These are phyloP conservation scores for Etheostoma cragini DNA, from an alignment of 2,113 vertebrate genomes.

Conservation along the genomic window DNA sequence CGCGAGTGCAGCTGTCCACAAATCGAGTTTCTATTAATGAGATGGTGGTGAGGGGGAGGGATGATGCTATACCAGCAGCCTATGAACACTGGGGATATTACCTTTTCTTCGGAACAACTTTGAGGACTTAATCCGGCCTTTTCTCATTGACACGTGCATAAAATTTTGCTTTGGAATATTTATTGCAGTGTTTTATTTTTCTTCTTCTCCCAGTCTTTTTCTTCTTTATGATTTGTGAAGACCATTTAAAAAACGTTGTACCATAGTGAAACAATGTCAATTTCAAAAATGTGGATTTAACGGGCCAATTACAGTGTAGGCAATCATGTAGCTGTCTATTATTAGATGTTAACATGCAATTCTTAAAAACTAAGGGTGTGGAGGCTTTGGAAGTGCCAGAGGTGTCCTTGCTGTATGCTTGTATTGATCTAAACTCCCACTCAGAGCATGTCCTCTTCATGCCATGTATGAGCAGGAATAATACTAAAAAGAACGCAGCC, in stretches of 20 bases:
- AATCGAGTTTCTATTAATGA: constrained; percentile 90
- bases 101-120: constrained; percentile 64
- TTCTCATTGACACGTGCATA: constrained; percentile 30
- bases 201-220: neutral
- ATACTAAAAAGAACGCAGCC: constrained; percentile 14
- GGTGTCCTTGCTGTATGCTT: constrained; percentile 57
- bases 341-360: constrained; percentile 33
- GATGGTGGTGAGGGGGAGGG: constrained; percentile 81
- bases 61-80: constrained; percentile 77
- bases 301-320: constrained; percentile 5
- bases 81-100: constrained; percentile 74
- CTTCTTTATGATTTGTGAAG: constrained; percentile 1
- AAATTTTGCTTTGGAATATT: constrained; percentile 12
- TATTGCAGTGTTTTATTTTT: neutral
- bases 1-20: constrained; percentile 88
- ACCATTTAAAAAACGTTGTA: constrained; percentile 11
- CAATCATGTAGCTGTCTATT: constrained; percentile 3
- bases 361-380: constrained; percentile 63
- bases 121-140: constrained; percentile 63
- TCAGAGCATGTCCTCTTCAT: constrained; percentile 28
- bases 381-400: constrained; percentile 47
- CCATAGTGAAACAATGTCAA: neutral
- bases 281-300: neutral
- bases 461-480: constrained; percentile 29
- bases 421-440: constrained; percentile 61